These are phyloP conservation scores for Archips crataeganus DNA, from an alignment of 2,888 invertebrate species.

Conservation along the genomic window DNA sequence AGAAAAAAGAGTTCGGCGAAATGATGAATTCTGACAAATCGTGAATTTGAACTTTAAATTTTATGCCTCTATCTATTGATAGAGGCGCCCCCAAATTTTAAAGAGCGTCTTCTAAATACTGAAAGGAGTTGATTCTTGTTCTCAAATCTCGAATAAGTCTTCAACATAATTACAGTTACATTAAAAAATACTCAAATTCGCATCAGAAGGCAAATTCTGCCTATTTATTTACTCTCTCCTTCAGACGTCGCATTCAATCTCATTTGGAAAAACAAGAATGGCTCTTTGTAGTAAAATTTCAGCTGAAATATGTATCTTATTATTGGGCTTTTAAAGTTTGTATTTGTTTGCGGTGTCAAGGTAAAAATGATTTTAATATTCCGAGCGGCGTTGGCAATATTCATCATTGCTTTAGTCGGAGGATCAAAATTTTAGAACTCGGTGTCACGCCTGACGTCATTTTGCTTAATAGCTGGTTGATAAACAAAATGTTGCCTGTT, in stretches of 20 bases:
- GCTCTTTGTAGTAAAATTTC: constrained; percentile 5
- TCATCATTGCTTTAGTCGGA: constrained; percentile 29
- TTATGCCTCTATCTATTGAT: too few relatives aligned
- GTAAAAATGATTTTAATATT: constrained; percentile 36
- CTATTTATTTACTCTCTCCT: constrained; percentile 28
- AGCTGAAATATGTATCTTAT: constrained; percentile 8
- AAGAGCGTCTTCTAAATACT: not conserved
- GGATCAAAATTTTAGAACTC: constrained; percentile 5
- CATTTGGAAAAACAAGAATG: constrained; percentile 34
- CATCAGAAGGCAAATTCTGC: constrained; percentile 5
- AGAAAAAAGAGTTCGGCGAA: too few relatives aligned
- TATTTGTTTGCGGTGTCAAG: not conserved
- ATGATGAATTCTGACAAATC: too few relatives aligned
- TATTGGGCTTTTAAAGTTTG: not conserved
- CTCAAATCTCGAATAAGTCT: too few relatives aligned
- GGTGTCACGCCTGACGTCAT: not conserved
- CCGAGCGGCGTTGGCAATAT: constrained; percentile 27
- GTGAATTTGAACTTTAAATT: too few relatives aligned
- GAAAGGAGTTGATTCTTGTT: not conserved
- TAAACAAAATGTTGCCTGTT: constrained; percentile 2
- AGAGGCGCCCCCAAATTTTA: too few relatives aligned
- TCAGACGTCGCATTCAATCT: constrained; percentile 26
- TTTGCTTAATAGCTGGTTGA: constrained; percentile 1
- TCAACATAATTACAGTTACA: not conserved
- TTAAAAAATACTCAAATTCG: not conserved